phyloP scores from a whole-genome alignment of 2,888 invertebrate species.

The Chloromyia formosa region DNA sequence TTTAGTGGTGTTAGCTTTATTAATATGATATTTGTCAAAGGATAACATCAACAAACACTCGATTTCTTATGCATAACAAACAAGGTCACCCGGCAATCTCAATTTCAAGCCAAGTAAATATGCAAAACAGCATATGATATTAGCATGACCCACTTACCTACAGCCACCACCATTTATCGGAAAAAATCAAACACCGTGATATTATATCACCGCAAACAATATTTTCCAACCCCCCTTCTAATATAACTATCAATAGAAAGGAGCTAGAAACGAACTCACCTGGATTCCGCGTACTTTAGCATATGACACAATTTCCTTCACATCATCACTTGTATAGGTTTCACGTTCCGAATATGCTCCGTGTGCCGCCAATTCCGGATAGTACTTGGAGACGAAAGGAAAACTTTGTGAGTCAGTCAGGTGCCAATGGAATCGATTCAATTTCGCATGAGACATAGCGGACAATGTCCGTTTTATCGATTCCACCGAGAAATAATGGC shows the following conservation, averaged over 20 bases:
- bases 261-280: constrained; percentile 65
- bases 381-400: constrained; percentile 80
- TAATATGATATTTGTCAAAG: no score
- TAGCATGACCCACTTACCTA: no score
- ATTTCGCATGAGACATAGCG: constrained; percentile 88
- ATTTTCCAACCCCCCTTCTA: no score
- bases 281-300: constrained; percentile 85
- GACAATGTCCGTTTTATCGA: constrained; percentile 79
- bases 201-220: background rate
- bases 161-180: no score
- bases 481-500: constrained; percentile 84
- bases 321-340: constrained; percentile 76
- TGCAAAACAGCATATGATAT: no score
- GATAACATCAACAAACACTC: no score
- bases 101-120: no score
- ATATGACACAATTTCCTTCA: constrained; percentile 77
- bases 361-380: constrained; percentile 80
- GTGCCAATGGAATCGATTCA: constrained; percentile 95
- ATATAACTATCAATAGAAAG: no score
- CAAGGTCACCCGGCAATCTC: no score
- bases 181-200: no score
- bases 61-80: no score
- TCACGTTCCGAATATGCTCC: constrained; percentile 87
- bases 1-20: no score
- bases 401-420: constrained; percentile 92